phyloP scores from a whole-genome alignment of 1,140 invertebrate species.

The Drosophila saltans region DNA sequence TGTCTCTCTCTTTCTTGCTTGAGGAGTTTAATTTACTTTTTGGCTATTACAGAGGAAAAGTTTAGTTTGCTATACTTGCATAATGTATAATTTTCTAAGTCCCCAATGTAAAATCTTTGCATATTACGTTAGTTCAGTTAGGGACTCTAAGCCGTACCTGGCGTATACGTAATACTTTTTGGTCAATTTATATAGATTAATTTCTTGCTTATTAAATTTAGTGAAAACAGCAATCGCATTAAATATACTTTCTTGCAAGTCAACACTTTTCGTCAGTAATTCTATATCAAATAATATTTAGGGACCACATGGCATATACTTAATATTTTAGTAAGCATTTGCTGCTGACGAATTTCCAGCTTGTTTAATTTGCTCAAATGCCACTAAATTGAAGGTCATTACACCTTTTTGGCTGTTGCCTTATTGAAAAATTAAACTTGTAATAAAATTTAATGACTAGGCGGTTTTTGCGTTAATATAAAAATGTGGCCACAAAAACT shows the following conservation, averaged over 20 bases:
- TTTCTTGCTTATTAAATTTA: constrained; percentile 7
- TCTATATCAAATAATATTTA: not conserved
- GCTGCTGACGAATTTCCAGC: not conserved
- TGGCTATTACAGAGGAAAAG: too few relatives aligned
- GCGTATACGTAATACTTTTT: not conserved
- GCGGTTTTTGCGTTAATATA: constrained; percentile 68
- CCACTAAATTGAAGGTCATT: constrained; percentile 15
- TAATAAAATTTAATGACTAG: constrained; percentile 81
- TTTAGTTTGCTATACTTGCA: too few relatives aligned
- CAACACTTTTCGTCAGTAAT: not conserved
- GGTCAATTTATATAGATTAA: constrained; percentile 1
- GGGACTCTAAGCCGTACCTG: too few relatives aligned
- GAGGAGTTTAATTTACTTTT: too few relatives aligned
- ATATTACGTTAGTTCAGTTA: not conserved
- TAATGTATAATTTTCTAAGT: not conserved
- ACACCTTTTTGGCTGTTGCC: constrained; percentile 33
- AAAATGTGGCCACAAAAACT: constrained; percentile 45
- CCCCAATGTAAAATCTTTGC: not conserved
- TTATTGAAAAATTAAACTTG: constrained; percentile 81
- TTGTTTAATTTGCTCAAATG: constrained; percentile 35
- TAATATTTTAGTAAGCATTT: not conserved
- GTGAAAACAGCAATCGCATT: not conserved
- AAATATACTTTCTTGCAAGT: constrained; percentile 6
- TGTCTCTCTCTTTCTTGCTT: too few relatives aligned
- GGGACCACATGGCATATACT: not conserved